Base-by-base conservation (phyloP, 2,797 vertebrate species). In the Poeciliopsis presidionis region DNA sequence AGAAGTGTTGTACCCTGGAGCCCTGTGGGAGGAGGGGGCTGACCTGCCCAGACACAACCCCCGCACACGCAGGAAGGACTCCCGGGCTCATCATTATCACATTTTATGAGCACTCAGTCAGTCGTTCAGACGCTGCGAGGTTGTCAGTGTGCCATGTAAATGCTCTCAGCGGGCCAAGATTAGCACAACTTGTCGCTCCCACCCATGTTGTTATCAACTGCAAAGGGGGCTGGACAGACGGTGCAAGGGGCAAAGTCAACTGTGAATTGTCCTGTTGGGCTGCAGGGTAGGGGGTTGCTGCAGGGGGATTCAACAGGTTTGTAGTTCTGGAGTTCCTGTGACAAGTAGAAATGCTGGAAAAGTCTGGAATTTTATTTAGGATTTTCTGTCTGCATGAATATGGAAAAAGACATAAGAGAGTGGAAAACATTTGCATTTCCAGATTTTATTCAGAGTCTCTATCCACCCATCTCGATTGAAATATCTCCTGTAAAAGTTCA, bases 21-120 rank as follows among this genome's bases (percentile, higher is more conserved):
- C 87, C 79, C 86, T 75, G 14, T n/a, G 73, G 76, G 72, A 28
- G 22, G 33, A 18, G 49, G 63, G 77, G 72, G 61, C 69, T 74
- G 25, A 72, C 86, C 53, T 88, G 85, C 82, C 81, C 76, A 82
- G 90, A 86, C 89, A 90, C 46, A 76, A 85, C 83, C 65, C 70
- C 83, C 41, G 1, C 63, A 46, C 53, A 57, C 39, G 22, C 69
- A 46, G 25, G 80, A 80, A 91, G 79, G 83, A 90, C 90, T 90
- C 91, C 84, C 86, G 73, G 77, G 86, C 87, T 93, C 88, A 89
- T 92, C 89, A 90, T 92, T 90, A 93, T 88, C 92, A 91, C 92
- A 87, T 94, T 92, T 93, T 90, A 92, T 89, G 89, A 92, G 87
- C 90, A 74, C 87, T 90, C 87, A 79, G 67, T 87, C 86, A 84